These are phyloP conservation scores for Aethina tumida DNA, from an alignment of 1,140 invertebrate genomes.

Conservation along the genomic window DNA sequence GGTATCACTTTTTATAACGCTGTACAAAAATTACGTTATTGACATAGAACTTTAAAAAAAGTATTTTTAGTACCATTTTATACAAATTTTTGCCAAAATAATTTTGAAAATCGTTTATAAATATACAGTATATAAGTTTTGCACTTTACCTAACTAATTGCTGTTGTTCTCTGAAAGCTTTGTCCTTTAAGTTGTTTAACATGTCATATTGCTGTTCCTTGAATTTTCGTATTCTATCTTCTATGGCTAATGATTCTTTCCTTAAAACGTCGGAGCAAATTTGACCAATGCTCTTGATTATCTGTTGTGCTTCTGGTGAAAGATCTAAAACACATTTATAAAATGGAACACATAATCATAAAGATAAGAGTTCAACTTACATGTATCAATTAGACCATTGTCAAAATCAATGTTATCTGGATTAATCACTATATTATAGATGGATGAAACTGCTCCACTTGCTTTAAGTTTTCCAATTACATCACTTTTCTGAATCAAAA, in stretches of 20 bases:
- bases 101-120: constrained; percentile 1
- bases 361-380: constrained; percentile 16
- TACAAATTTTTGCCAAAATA: too few relatives aligned
- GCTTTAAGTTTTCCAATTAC: constrained; percentile 19
- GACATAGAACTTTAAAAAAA: too few relatives aligned
- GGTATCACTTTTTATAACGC: neutral
- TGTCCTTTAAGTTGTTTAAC: constrained; percentile 40
- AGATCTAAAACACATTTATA: constrained; percentile 21
- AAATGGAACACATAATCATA: neutral
- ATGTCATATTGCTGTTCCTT: constrained; percentile 41
- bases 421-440: constrained; percentile 25
- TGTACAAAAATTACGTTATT: neutral
- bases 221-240: constrained; percentile 42
- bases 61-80: too few relatives aligned
- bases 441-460: constrained; percentile 20
- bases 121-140: constrained; percentile 2
- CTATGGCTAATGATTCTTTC: constrained; percentile 36
- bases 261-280: constrained; percentile 40
- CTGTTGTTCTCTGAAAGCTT: constrained; percentile 41
- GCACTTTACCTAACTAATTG: constrained; percentile 31
- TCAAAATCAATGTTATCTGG: constrained; percentile 14
- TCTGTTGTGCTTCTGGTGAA: constrained; percentile 26
- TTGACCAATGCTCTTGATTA: constrained; percentile 39
- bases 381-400: constrained; percentile 13
- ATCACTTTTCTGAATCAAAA: constrained; percentile 6